phyloP scores from a whole-genome alignment of 2,113 vertebrate genomes.

The Takifugu flavidus region DNA sequence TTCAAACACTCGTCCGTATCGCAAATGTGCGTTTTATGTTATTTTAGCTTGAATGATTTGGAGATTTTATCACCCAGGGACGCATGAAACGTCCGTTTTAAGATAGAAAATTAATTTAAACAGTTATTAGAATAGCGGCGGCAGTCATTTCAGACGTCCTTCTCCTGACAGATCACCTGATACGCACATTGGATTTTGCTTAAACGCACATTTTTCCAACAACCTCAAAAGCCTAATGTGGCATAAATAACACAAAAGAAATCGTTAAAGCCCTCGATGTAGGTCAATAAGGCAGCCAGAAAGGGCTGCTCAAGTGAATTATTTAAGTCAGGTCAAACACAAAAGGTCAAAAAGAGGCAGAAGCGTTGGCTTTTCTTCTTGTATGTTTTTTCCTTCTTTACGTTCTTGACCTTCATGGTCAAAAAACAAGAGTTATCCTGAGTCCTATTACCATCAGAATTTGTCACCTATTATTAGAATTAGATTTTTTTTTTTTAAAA shows the following conservation, averaged over 20 bases:
- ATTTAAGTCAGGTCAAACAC: not conserved
- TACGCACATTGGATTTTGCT: no score
- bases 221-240: not conserved
- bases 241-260: not conserved
- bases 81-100: no score
- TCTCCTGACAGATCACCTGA: no score
- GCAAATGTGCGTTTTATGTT: not conserved
- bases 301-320: not conserved
- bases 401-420: not conserved
- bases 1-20: conserved; percentile 3
- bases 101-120: no score
- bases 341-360: not conserved
- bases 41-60: not conserved
- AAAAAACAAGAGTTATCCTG: no score
- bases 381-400: not conserved
- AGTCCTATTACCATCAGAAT: no score
- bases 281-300: not conserved
- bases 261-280: not conserved
- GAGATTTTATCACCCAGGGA: no score
- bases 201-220: no score
- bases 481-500: no score
- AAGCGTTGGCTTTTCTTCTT: not conserved
- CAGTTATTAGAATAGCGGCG: no score
- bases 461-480: no score
- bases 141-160: no score